Evolutionary conservation across 1,140 invertebrate genomes (phyloP), one percentile per base, ranked within the genome.

Genomic region (Drosophila aff.): DNA sequence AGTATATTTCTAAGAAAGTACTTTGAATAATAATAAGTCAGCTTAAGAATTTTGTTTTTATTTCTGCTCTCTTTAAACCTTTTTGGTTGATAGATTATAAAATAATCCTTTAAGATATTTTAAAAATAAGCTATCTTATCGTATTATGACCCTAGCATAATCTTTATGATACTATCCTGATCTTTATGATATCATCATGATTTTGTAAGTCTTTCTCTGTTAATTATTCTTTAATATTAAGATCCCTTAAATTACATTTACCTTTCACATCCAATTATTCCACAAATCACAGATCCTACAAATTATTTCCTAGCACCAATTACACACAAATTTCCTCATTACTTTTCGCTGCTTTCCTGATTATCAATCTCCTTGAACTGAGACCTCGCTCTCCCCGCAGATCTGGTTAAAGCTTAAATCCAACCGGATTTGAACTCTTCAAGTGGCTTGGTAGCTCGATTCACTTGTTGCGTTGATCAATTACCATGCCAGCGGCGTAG

Each of bases 401-500:
- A 31, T 16, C 11, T 33, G 28, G 21, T 38, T 38, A 43, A 26
- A 43, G 46, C 46, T 11, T 15, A 41, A 59, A 36, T 23, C 31
- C 50, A 66, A 66, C 50, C 60, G 67, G 67, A 49, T 66, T 26
- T 40, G 13, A 31, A 28, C 23, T 46, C 16, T 18, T 21, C 10
- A 4, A 55, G 52, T 9, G 41, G 28, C 26, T 60, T 23, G 18
- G 41, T 52, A 1, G 36, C 21, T 69, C 16, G 36, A 49, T 52
- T 26, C 33, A 21, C 57, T 58, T 31, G 62, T 8, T 33, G 28
- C 13, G 9, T 50, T 71, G 72, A 76, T 76, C 82, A 63, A 65
- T 69, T 69, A 26, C 31, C 33, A 89, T 87, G 57, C 83, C 38
- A 40, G 5, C 13, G 31, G 52, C 76, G 75, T 85, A 44, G 44